These are phyloP conservation scores for Gymnorhina tibicen DNA, from an alignment of 2,113 vertebrate genomes.

Conservation along the genomic window DNA sequence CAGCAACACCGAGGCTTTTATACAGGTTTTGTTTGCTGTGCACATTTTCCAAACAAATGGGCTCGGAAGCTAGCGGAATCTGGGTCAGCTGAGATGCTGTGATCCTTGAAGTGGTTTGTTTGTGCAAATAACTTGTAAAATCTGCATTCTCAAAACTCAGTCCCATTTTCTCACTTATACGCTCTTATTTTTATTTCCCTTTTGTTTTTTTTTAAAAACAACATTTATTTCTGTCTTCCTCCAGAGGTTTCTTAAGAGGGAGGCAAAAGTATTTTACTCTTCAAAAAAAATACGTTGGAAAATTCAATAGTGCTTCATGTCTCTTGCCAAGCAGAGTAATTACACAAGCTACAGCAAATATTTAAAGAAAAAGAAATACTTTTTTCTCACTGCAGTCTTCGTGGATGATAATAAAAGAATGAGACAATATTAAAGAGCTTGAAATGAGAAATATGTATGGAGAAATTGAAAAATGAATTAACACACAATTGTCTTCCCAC, in stretches of 20 bases:
- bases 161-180: background rate
- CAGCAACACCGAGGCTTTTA: background rate
- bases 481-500: background rate
- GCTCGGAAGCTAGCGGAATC: background rate
- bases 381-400: background rate
- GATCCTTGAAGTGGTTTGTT: background rate
- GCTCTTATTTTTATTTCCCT: background rate
- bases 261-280: background rate
- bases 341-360: constrained; percentile 27
- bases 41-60: background rate
- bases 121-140: background rate
- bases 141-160: background rate
- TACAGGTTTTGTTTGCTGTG: background rate
- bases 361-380: constrained; percentile 15
- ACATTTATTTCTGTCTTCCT: background rate
- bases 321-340: constrained; percentile 13
- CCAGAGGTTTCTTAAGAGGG: background rate
- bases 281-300: constrained; percentile 24
- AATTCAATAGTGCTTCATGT: background rate
- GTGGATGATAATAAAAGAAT: background rate
- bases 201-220: background rate
- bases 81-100: background rate
- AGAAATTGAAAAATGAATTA: constrained; percentile 9
- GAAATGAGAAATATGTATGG: background rate
- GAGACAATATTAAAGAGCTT: background rate